Conservation (phyloP, 2,113 vertebrate genomes). For the Gadus chalcogrammus region DNA sequence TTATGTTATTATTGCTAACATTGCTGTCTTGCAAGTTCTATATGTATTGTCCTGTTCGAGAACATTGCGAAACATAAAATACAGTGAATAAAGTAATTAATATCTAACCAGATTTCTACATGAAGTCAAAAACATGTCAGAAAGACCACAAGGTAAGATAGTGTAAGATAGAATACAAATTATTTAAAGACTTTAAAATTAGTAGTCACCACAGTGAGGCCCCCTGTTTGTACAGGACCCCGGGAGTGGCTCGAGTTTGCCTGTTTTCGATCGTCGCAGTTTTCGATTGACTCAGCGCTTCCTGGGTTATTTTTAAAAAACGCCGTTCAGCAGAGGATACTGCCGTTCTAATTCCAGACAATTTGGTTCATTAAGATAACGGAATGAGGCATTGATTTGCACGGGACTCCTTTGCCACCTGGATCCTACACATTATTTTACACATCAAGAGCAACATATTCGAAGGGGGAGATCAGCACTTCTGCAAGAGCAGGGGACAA, state of each 20-base stretch:
- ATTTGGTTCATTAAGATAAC: constrained; percentile 63
- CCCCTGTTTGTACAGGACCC: constrained; percentile 22
- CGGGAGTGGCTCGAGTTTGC: constrained; percentile 9
- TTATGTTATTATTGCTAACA: no score
- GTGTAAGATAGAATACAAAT: no score
- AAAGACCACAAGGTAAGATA: no score
- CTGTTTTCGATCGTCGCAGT: constrained; percentile 33
- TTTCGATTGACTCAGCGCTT: constrained; percentile 47
- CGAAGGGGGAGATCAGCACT: constrained; percentile 13
- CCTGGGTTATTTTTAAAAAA: constrained; percentile 29
- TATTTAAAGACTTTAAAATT: no score
- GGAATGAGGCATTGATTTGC: constrained; percentile 45
- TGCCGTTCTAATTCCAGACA: constrained; percentile 38
- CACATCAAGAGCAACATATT: constrained; percentile 18
- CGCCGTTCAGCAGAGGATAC: constrained; percentile 29
- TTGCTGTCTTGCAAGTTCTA: no score
- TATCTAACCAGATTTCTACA: no score
- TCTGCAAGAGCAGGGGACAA: constrained; percentile 15
- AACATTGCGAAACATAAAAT: no score
- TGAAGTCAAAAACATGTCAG: no score
- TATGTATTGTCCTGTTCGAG: no score
- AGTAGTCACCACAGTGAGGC: background rate
- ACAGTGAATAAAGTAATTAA: no score
- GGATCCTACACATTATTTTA: constrained; percentile 20
- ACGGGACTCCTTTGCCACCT: constrained; percentile 12